Evolutionary conservation across 2,113 vertebrate genomes (phyloP).

Genomic region (Beaufortia kweichowensis): DNA sequence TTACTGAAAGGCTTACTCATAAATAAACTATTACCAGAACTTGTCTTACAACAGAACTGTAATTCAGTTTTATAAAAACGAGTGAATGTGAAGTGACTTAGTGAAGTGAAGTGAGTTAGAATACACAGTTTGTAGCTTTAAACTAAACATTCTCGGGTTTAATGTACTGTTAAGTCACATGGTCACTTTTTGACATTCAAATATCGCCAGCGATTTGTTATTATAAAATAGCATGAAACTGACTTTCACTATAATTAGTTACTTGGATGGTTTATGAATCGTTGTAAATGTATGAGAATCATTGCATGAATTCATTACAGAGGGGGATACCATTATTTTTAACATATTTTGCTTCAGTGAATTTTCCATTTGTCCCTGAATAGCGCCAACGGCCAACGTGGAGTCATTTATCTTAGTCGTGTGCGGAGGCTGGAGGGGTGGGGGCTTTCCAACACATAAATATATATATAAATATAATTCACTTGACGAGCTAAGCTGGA

Average conservation of each 20-base stretch:
- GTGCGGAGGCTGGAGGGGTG: constrained; percentile 43
- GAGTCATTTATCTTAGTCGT: constrained; percentile 73
- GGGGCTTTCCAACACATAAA: constrained; percentile 34
- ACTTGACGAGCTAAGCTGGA: not conserved
- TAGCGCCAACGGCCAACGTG: constrained; percentile 64
- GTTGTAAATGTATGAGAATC: constrained; percentile 53
- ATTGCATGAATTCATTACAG: constrained; percentile 72
- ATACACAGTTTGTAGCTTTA: not conserved
- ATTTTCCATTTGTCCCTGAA: constrained; percentile 71
- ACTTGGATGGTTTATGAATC: constrained; percentile 33
- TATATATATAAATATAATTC: constrained; percentile 28
- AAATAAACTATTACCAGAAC: no score
- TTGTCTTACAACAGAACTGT: no score
- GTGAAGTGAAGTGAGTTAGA: not conserved
- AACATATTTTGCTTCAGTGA: constrained; percentile 66
- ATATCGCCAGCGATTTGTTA: not conserved
- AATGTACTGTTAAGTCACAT: not conserved
- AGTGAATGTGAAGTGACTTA: not conserved
- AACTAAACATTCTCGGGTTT: constrained; percentile 2
- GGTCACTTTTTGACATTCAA: not conserved
- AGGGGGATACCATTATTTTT: constrained; percentile 68
- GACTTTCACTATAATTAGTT: constrained; percentile 3
- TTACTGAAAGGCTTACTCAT: not conserved
- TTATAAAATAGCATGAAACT: not conserved
- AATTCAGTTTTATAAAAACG: no score